phyloP scores from a whole-genome alignment of 2,113 vertebrate genomes.

The Paraplagusia blochii region DNA sequence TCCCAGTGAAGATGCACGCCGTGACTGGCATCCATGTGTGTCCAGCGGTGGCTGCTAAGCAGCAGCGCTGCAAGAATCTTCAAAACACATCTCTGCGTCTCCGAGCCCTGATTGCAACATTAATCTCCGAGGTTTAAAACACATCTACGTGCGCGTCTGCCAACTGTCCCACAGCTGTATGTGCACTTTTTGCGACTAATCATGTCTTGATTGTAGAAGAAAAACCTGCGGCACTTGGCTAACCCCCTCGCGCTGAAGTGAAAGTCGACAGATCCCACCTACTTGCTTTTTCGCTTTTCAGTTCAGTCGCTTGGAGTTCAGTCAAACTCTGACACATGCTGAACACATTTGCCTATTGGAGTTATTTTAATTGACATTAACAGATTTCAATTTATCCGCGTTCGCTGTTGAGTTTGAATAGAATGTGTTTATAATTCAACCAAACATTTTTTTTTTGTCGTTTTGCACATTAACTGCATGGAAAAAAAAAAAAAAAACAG shows the following conservation, averaged over 20 bases:
- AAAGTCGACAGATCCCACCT: conserved; percentile 17
- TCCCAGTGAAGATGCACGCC: neutral
- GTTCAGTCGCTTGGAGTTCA: neutral
- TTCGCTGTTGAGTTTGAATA: neutral
- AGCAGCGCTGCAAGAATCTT: neutral
- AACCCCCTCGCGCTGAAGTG: neutral
- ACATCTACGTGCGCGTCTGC: neutral
- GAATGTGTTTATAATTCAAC: neutral
- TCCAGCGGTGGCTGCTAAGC: neutral
- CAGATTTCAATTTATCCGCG: neutral
- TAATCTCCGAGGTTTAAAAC: neutral
- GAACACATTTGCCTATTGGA: neutral
- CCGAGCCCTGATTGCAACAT: neutral
- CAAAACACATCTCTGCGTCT: neutral
- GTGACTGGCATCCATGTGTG: conserved; percentile 9
- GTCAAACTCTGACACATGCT: conserved; percentile 4
- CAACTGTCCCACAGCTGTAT: neutral
- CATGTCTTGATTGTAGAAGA: neutral
- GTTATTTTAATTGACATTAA: neutral
- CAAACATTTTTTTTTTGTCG: neutral
- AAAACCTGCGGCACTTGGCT: neutral
- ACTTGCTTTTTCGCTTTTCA: conserved; percentile 12
- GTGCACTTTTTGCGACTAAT: neutral
- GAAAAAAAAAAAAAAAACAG: too few species aligned
- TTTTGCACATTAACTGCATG: neutral